A percentile compares a stretch with the other conserved stretches of the same genome.
Evolutionary conservation across 1,140 invertebrate species (phyloP).

Genomic region (honey bee (Apis mellifera)): Amel_HAv3.1 CM009939.2:11259501-11260000

Average conservation of each 20-base stretch:
- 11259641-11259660: background rate
- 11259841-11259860: background rate
- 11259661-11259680: slow-evolving; percentile 48
- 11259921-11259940: slow-evolving; percentile 37
- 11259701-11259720: background rate
- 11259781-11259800: background rate
- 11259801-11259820: background rate
- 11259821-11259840: background rate
- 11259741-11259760: slow-evolving; percentile 31
- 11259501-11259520: background rate
- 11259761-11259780: slow-evolving; percentile 48
- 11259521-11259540: background rate
- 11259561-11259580: background rate
- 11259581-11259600: background rate
- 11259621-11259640: slow-evolving; percentile 41
- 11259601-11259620: slow-evolving; percentile 42
- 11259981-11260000: background rate
- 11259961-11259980: background rate
- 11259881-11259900: background rate
- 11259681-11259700: background rate
- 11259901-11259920: slow-evolving; percentile 53
- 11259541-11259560: background rate
- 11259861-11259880: background rate
- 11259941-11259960: background rate
- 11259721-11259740: slow-evolving; percentile 36